These are phyloP conservation scores for Bucorvus abyssinicus DNA, from an alignment of 2,797 vertebrate genomes.

Conservation along the genomic window DNA sequence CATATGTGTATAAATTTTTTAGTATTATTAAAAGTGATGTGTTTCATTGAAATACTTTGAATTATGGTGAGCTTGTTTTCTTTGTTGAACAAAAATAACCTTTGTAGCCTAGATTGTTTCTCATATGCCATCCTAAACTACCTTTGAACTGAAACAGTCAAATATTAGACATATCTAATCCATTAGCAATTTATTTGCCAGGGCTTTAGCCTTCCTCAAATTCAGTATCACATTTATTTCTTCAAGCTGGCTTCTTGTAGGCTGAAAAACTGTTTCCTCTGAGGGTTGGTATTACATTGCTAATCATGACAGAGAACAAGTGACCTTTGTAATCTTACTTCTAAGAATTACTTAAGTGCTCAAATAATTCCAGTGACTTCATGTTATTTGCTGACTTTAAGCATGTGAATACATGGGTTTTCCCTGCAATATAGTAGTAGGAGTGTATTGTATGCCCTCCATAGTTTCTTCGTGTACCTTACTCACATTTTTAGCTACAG, in stretches of 20 bases:
- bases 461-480: not conserved
- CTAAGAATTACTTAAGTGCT: not conserved
- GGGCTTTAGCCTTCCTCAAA: not conserved
- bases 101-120: not conserved
- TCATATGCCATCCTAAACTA: not conserved
- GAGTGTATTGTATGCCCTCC: not conserved
- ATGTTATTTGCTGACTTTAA: not conserved
- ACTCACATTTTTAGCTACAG: not conserved
- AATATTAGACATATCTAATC: not conserved
- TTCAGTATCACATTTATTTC: not conserved
- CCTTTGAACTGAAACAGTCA: not conserved
- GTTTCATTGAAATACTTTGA: not conserved
- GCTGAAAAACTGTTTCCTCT: not conserved
- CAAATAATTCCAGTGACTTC: slow-evolving; percentile 8
- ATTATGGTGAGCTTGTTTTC: not conserved
- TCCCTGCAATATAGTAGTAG: not conserved
- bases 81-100: not conserved
- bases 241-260: not conserved
- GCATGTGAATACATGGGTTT: not conserved
- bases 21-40: not conserved
- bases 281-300: slow-evolving; percentile 8
- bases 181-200: not conserved
- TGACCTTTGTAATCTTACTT: slow-evolving; percentile 32
- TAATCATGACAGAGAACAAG: slow-evolving; percentile 5
- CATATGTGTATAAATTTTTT: too few relatives aligned